Base-by-base conservation (phyloP, 2,113 vertebrate species). In the Notiomystis cincta region DNA sequence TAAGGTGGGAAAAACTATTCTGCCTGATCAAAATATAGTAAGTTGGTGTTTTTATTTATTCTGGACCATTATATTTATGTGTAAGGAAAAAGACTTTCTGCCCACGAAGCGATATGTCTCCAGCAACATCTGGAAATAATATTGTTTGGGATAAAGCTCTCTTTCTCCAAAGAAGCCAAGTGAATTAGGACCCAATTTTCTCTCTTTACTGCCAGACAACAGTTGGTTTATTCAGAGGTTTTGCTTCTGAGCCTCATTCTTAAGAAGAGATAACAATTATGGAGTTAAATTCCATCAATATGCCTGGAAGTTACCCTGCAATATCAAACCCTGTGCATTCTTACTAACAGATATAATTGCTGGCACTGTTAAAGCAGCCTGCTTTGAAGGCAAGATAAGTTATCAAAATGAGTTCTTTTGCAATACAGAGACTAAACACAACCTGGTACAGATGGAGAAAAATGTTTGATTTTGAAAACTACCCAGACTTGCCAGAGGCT, bases 401-500 rank as follows among this genome's bases (percentile, higher is more conserved):
- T 93, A 90, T 81, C 79, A 86, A 87, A 92, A 48, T 1, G 4
- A 82, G 54, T 53, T 77, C 77, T 96, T 87, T 64, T 86, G 76
- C 72, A 61, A 83, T 14, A 25, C 51, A 79, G 82, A 48, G 69
- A 73, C 61, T 95, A 80, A 82, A 85, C 80, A 48, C 37, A 66
- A 35, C 45, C 45, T 76, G 24, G 18, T 30, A 50, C 37, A 80
- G 28, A 81, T 47, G 35, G 33, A 77, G 71, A 38, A 53, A 93
- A 82, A 65, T 6, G 24, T 58, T 56, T 77, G 66, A 40, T 76
- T 73, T 81, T 90, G 62, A 47, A 82, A 90, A 38, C 21, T 8
- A 12, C 16, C 10, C 16, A 53, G 82, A 13, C 27, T 53, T 73
- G 64, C 60, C 50, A 72, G 54, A 9, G 45, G 10, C 40, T 91